Base-by-base conservation (phyloP, 1,140 invertebrate species). In the Arctopsyche grandis region DNA sequence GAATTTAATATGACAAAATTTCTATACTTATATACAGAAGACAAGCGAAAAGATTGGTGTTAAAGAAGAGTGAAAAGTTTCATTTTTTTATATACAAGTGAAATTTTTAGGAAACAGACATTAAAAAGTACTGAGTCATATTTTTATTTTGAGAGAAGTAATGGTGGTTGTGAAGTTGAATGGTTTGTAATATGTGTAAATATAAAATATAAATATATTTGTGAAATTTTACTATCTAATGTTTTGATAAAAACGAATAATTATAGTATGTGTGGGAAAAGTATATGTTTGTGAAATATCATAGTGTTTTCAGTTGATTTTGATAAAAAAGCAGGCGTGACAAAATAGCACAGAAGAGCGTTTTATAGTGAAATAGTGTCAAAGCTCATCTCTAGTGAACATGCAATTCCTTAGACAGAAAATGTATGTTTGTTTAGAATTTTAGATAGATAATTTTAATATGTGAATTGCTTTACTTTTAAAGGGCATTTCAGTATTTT, bases 311-410 rank as follows among this genome's bases (percentile, higher is more conserved):
- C n/a, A 75, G 16, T 58, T 24, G 0, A 14, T 21, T 75, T 38
- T 48, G 24, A 75, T 19, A 29, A 69, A 69, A 70, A 77, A 77
- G 76, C 76, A 77, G 76, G 76, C 76, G 66, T 77, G 76, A 69
- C 21, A 69, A 43, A 44, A 69, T 77, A 69, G 76, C 76, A 77
- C 63, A 77, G 76, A 76, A 56, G 58, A 58, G 63, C 12, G n/a
- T 48, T 77, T 48, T 69, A 48, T 19, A 69, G 60, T 69, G 43
- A 77, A 24, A 77, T 0, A 63, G 76, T 77, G 76, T 69, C 60
- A 77, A 77, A 77, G 76, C 76, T 77, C 58, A 77, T 69, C 66
- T 77, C 66, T 77, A 77, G 60, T 70, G 29, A 70, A 69, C 76
- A 77, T 77, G 76, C 76, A 77, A 69, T 56, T 77, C 66, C 24